Percentiles rank a stretch among this genome's conserved stretches.
Conservation (phyloP, 2,113 vertebrate species). For the Struthio camelus region DNA sequence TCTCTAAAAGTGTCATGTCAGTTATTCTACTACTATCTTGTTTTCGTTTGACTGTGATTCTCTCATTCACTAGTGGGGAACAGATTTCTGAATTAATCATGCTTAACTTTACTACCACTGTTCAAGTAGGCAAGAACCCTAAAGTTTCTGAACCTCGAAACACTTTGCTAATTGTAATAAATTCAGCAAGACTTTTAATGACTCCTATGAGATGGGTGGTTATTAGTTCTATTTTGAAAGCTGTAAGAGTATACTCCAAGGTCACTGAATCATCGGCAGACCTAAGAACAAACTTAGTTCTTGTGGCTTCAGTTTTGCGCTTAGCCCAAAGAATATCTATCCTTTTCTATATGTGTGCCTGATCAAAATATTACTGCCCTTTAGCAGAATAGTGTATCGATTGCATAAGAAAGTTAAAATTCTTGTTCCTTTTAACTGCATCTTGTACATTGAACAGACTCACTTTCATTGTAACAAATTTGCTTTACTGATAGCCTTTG, state of each 20-base stretch:
- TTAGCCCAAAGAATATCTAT: neutral
- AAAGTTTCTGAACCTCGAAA: neutral
- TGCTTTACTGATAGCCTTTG: neutral
- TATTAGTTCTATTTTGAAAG: neutral
- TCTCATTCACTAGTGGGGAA: neutral
- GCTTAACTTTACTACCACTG: neutral
- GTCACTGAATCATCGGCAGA: neutral
- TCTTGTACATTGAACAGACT: neutral
- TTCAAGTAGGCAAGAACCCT: neutral
- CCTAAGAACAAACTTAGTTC: neutral
- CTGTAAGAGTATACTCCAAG: neutral
- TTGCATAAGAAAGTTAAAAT: neutral
- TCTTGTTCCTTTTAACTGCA: neutral
- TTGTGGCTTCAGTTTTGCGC: neutral
- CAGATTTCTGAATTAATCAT: neutral
- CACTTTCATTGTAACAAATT: neutral
- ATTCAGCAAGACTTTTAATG: neutral
- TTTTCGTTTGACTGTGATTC: neutral
- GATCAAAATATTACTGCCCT: neutral
- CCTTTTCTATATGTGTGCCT: neutral
- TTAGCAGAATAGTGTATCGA: neutral
- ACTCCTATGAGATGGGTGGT: neutral
- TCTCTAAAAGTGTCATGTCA: neutral
- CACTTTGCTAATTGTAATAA: neutral
- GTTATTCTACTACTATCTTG: neutral